phyloP scores from a whole-genome alignment of 2,797 vertebrate species.

The Hephaestus fuliginosus region DNA sequence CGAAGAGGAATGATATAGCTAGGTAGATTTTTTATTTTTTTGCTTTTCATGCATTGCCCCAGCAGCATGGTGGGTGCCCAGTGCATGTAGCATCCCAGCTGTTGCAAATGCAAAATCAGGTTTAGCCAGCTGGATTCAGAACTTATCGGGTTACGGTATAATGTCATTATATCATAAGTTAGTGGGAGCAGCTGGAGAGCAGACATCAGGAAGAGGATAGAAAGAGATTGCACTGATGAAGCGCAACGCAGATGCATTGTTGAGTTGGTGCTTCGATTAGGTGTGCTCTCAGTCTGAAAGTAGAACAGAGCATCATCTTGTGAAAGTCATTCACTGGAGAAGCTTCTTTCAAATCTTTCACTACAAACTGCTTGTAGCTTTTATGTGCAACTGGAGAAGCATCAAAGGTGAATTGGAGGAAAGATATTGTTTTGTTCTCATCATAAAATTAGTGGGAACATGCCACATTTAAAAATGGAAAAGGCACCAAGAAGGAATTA shows the following conservation, averaged over 20 bases:
- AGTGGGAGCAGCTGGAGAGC: constrained; percentile 71
- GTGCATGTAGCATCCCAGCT: constrained; percentile 54
- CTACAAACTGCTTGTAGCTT: constrained; percentile 7
- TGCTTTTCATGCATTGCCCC: constrained; percentile 20
- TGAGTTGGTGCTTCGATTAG: constrained; percentile 62
- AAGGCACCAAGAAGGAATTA: neutral
- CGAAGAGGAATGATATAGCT: constrained; percentile 14
- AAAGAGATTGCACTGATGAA: constrained; percentile 34
- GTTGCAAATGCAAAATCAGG: constrained; percentile 55
- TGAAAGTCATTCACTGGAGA: constrained; percentile 32
- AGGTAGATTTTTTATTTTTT: constrained; percentile 1
- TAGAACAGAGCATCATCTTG: constrained; percentile 36
- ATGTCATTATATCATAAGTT: constrained; percentile 71
- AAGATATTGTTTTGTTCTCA: neutral
- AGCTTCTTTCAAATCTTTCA: neutral
- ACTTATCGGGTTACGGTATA: constrained; percentile 62
- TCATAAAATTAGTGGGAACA: neutral
- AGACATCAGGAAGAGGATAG: constrained; percentile 43
- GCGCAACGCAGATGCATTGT: constrained; percentile 36
- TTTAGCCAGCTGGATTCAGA: constrained; percentile 65
- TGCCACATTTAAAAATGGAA: too few relatives aligned
- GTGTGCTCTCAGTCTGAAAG: constrained; percentile 39
- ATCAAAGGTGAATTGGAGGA: constrained; percentile 4
- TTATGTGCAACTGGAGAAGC: neutral
- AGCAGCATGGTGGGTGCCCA: constrained; percentile 17